Base-by-base conservation (phyloP, 1,140 invertebrate genomes). In the Panagrolaimus sp. region DNA sequence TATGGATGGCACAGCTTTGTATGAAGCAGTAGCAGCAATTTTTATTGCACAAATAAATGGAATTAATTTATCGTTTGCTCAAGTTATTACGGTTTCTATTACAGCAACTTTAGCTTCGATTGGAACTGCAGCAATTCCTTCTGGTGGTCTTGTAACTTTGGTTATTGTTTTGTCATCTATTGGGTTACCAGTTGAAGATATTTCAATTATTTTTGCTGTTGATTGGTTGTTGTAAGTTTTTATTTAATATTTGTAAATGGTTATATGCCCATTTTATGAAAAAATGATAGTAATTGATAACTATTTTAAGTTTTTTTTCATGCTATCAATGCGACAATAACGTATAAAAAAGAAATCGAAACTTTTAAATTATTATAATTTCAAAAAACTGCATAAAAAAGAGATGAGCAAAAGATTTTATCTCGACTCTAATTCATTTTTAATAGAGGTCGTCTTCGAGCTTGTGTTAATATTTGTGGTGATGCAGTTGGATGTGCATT, bases 161-260 rank as follows among this genome's bases (percentile, higher is more conserved):
- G 90, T 96, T 25, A 95, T 96, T 89, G 92, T 96, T n/a, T 85
- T 96, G 66, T 20, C 48, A 91, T 92, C 92, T 3, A 90, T 96
- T 62, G 92, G 92, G 27, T 86, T 96, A 57, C 92, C 92, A 51
- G 89, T 91, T 11, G 89, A 92, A 81, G 92, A 95, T 81, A 90
- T 95, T 25, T 90, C 91, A 8, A 87, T 93, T 16, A 94, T 96
- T 77, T 88, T 96, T 63, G 91, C 92, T 11, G 91, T 96, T 13
- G 93, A 96, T 85, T 96, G 93, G 92, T 83, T 89, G 47, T 76
- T 89, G 87, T 88, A 84, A 85, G 85, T 76, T 38, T 38, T 38
- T 38, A 27, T 45, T 27, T 38, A 1, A 1, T 16, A n/a, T n/a
- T n/a, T n/a, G n/a, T n/a, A n/a, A n/a, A n/a, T n/a, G n/a, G n/a